Evolutionary conservation across 2,113 vertebrate genomes (phyloP), one percentile per base, ranked within the genome.

Genomic region (Mesembrinibis cayennensis): DNA sequence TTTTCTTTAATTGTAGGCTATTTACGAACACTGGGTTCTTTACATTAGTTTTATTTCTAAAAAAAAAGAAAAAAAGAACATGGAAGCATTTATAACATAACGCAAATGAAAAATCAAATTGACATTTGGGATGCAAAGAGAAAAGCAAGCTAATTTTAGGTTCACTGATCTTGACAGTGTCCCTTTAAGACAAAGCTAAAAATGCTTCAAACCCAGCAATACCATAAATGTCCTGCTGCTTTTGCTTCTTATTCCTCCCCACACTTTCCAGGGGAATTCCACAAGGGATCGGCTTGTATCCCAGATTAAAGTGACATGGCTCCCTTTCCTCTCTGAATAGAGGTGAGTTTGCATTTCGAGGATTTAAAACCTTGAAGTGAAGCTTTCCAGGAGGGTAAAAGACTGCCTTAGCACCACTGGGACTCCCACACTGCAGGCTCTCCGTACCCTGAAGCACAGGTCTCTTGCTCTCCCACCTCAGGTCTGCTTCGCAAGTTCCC

Each of bases 161-260:
- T 92, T 93, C 52, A 50, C 55, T 73, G 59, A 92, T 80, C 71
- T 82, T 81, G 61, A 86, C 79, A 96, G 77, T 9, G 2, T 83
- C 97, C 83, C 97, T 97, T 98, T 97, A 98, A 98, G 92, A 97
- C 80, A 95, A 96, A 95, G 83, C 96, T 97, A 95, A 97, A 98
- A 97, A 97, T 77, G 95, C 76, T 95, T 96, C 96, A 90, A 71
- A 95, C 90, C 50, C 89, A 94, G 71, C 93, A 98, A 97, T 92
- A 97, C 98, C 98, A 98, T 98, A 98, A 98, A 98, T 97, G 98
- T 98, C 98, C 97, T 81, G 96, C 91, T 97, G 96, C 93, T 93
- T 96, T 93, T 94, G 92, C 94, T 95, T 95, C 90, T 90, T 91
- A 97, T 91, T 97, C 94, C 97, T 97, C 96, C 95, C 95, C 89